phyloP scores from a whole-genome alignment of 1,140 invertebrate species.

The Penaeus indicus region DNA sequence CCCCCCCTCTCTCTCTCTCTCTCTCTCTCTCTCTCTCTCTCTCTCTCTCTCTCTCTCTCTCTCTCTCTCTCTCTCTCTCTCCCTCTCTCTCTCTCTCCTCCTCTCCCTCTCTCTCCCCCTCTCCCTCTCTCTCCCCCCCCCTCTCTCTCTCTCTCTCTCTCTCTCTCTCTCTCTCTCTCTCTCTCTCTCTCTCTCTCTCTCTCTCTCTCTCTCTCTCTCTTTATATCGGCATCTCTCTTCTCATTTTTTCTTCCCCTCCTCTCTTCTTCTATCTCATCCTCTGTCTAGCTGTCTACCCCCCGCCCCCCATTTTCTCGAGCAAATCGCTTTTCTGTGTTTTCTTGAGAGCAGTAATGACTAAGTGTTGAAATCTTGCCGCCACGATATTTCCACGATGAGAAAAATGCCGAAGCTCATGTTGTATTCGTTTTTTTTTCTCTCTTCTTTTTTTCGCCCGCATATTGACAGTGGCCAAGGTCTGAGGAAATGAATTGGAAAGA shows the following conservation, averaged over 20 bases:
- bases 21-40: background rate
- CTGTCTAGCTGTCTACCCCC: background rate
- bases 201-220: background rate
- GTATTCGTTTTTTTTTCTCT: no score
- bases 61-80: background rate
- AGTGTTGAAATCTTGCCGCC: no score
- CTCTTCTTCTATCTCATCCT: background rate
- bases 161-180: no score
- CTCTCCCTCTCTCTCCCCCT: background rate
- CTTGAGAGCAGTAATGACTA: no score
- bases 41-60: background rate
- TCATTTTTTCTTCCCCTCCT: background rate
- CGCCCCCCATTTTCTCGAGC: no score
- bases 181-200: background rate
- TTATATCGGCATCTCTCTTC: conserved; percentile 34
- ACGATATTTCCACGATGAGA: no score
- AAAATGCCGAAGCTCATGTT: no score
- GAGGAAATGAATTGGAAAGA: no score
- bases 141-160: no score
- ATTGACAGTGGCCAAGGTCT: no score
- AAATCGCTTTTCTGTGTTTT: no score
- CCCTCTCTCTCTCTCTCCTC: background rate
- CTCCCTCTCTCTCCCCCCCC: background rate
- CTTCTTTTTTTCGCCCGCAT: no score
- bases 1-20: conserved; percentile 22